phyloP scores from a whole-genome alignment of 2,113 vertebrate genomes.

The Ahaetulla prasina region DNA sequence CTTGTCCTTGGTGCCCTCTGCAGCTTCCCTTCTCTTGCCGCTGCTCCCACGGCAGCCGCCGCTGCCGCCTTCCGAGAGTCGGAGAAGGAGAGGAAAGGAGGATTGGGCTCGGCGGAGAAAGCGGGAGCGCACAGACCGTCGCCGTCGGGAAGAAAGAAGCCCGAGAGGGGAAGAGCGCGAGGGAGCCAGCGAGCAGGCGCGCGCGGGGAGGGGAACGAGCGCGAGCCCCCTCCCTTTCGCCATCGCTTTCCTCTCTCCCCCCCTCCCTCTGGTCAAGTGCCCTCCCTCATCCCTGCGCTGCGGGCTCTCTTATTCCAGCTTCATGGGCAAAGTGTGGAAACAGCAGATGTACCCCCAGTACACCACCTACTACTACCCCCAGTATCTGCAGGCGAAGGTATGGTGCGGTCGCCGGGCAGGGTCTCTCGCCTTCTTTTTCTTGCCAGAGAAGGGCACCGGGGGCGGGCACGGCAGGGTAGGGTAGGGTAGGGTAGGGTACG shows the following conservation, averaged over 20 bases:
- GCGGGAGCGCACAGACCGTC: slow-evolving; percentile 57
- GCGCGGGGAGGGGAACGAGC: neutral
- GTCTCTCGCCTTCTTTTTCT: neutral
- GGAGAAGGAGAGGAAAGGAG: slow-evolving; percentile 33
- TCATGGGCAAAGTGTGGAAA: slow-evolving; percentile 88
- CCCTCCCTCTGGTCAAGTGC: slow-evolving; percentile 49
- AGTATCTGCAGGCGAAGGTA: slow-evolving; percentile 81
- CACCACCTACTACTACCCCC: slow-evolving; percentile 84
- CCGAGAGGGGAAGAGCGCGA: slow-evolving; percentile 49
- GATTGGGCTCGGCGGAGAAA: slow-evolving; percentile 46
- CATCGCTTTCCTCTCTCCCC: neutral
- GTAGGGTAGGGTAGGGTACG: neutral
- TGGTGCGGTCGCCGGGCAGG: neutral
- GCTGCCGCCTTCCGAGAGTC: slow-evolving; percentile 46
- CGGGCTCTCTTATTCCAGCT: slow-evolving; percentile 73
- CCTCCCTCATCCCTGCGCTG: slow-evolving; percentile 64
- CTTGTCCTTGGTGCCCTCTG: slow-evolving; percentile 63
- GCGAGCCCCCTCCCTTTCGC: neutral
- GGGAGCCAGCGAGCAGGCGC: neutral
- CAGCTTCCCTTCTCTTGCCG: slow-evolving; percentile 45
- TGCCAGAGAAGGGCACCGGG: neutral
- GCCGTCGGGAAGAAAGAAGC: slow-evolving; percentile 49
- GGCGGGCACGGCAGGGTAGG: neutral
- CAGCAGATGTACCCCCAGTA: slow-evolving; percentile 87
- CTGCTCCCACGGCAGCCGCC: slow-evolving; percentile 48